These are phyloP conservation scores for Alligator sinensis DNA, from an alignment of 2,113 vertebrate species.

Conservation along the genomic window DNA sequence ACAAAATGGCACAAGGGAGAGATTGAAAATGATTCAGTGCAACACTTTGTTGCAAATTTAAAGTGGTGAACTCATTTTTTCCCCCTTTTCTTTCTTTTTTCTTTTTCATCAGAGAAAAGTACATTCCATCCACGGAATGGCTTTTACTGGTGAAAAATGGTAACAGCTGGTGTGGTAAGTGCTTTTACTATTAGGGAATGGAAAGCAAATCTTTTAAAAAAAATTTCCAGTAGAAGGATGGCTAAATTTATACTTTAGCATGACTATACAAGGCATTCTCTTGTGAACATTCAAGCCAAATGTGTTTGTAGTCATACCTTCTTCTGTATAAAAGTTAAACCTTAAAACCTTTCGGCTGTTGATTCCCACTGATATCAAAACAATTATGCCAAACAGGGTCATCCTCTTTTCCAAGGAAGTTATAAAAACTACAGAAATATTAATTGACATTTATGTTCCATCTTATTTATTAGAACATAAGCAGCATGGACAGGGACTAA, in stretches of 20 bases:
- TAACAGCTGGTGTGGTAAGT: background rate
- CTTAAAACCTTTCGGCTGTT: background rate
- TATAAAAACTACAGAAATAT: background rate
- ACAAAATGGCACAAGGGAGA: background rate
- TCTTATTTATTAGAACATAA: background rate
- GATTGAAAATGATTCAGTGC: background rate
- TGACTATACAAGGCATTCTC: rapidly evolving
- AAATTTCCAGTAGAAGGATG: background rate
- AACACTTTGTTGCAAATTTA: slow-evolving; percentile 1
- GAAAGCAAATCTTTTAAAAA: background rate
- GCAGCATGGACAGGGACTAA: background rate
- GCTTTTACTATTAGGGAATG: background rate
- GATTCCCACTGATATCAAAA: background rate
- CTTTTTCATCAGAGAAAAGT: background rate
- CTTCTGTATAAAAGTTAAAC: background rate
- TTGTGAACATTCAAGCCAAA: background rate
- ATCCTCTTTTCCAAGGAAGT: background rate
- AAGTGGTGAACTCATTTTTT: background rate
- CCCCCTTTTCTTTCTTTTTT: background rate
- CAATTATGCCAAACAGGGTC: background rate
- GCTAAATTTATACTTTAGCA: background rate
- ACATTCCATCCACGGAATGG: background rate
- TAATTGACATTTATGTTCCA: background rate
- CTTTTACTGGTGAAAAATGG: background rate
- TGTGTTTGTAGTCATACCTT: background rate